Evolutionary conservation across 2,797 vertebrate species (phyloP).

Genomic region (Gambelia wislizenii): DNA sequence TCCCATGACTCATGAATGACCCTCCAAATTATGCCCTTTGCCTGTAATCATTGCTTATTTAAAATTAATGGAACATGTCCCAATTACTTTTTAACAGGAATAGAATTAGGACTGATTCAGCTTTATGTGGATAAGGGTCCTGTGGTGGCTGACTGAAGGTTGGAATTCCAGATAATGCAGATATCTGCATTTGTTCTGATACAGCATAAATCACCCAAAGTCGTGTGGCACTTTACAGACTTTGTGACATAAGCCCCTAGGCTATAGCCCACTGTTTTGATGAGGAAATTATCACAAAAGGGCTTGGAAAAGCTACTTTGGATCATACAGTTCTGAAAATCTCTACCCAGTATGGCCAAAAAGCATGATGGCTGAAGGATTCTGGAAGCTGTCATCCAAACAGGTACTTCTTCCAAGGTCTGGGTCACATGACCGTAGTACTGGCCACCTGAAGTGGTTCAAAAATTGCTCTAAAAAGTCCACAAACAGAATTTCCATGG

Average conservation of each 20-base stretch:
- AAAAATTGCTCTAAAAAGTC: too few relatives aligned
- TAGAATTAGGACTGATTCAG: constrained; percentile 3
- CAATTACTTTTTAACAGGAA: constrained; percentile 20
- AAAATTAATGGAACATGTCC: constrained; percentile 12
- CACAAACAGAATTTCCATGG: too few relatives aligned
- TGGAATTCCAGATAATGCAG: background rate
- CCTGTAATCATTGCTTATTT: constrained; percentile 6
- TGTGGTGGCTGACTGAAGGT: background rate
- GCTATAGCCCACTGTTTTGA: background rate
- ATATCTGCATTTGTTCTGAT: background rate
- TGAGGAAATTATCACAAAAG: too few relatives aligned
- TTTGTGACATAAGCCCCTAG: background rate
- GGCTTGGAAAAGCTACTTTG: too few relatives aligned
- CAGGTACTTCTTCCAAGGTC: too few relatives aligned
- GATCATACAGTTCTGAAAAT: too few relatives aligned
- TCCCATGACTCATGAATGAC: constrained; percentile 13
- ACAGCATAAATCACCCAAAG: background rate
- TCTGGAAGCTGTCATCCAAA: too few relatives aligned
- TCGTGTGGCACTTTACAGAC: background rate
- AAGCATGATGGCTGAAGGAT: too few relatives aligned
- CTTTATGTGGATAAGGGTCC: background rate
- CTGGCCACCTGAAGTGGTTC: too few relatives aligned
- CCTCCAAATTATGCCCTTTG: background rate
- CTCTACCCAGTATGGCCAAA: too few relatives aligned
- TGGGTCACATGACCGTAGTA: too few relatives aligned